Evolutionary conservation across 2,113 vertebrate species (phyloP), one percentile per base, ranked within the genome.

Genomic region (Pollimyrus isidori): DNA sequence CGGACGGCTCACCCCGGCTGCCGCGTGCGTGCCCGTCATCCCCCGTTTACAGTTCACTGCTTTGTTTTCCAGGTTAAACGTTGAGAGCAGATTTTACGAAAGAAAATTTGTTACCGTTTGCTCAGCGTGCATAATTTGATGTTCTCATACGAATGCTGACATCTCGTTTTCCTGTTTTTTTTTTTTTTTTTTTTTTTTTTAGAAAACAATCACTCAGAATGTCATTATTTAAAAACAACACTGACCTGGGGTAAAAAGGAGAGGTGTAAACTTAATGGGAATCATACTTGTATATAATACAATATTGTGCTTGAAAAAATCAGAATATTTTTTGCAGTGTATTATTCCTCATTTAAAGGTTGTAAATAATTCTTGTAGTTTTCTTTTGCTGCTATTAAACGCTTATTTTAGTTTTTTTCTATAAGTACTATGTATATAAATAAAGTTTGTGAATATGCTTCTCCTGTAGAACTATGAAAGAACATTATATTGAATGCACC

Each of bases 301-400:
- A 46, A 62, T 87, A 42, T 45, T n/a, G 35, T 87, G 52, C 30
- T 21, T 42, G 65, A 87, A 76, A 39, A 62, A 82, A 87, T 87
- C 89, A 3, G 35, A 83, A 80, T 26, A 35, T 9, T 56, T 90
- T 87, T 87, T 26, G 11, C 45, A 52, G 87, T 30, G 87, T 88
- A 83, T 42, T 49, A 35, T 89, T 39, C 88, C 88, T 91, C 46
- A 73, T 90, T 90, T 91, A 48, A 88, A 90, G 76, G 86, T 91
- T 90, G 26, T 88, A 83, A 88, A 65, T 91, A 84, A 89, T 87
- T 90, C 82, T 86, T 89, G 83, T 88, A 83, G 89, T 90, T 73
- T 91, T 90, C 62, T 26, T 90, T 91, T 93, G 89, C 90, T 93
- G 92, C 89, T 92, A 42, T 91, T 91, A 90, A 52, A 92, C 87